These are phyloP conservation scores for Mythimna ferrago DNA, from an alignment of 2,888 invertebrate species.

Conservation along the genomic window DNA sequence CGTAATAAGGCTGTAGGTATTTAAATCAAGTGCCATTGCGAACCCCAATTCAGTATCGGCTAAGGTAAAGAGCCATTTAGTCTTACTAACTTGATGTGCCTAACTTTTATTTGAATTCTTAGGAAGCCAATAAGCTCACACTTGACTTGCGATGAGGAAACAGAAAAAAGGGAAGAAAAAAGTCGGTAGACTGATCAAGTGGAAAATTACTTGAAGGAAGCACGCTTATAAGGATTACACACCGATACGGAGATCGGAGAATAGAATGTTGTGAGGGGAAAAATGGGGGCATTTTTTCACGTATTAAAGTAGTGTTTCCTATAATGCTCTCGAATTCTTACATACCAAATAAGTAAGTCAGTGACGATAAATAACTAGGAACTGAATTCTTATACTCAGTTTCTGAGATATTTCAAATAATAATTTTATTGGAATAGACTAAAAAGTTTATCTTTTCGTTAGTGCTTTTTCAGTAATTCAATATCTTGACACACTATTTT, in stretches of 20 bases:
- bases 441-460: neutral
- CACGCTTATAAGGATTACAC: constrained; percentile 68
- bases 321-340: neutral
- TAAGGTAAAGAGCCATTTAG: constrained; percentile 74
- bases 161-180: constrained; percentile 71
- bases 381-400: neutral
- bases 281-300: neutral
- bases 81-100: constrained; percentile 75
- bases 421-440: neutral
- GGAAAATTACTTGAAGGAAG: constrained; percentile 85
- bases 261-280: constrained; percentile 6
- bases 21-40: constrained; percentile 71
- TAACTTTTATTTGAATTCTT: constrained; percentile 86
- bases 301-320: neutral
- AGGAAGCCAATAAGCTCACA: constrained; percentile 81
- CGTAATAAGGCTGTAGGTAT: constrained; percentile 65
- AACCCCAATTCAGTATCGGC: constrained; percentile 51
- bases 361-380: neutral
- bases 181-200: constrained; percentile 81
- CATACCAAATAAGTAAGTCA: neutral
- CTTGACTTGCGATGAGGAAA: constrained; percentile 78
- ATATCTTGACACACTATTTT: neutral
- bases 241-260: constrained; percentile 53
- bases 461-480: neutral
- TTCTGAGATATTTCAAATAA: neutral